Evolutionary conservation across 1,140 invertebrate genomes (phyloP).

Genomic region (Temnothorax nylanderi): DNA sequence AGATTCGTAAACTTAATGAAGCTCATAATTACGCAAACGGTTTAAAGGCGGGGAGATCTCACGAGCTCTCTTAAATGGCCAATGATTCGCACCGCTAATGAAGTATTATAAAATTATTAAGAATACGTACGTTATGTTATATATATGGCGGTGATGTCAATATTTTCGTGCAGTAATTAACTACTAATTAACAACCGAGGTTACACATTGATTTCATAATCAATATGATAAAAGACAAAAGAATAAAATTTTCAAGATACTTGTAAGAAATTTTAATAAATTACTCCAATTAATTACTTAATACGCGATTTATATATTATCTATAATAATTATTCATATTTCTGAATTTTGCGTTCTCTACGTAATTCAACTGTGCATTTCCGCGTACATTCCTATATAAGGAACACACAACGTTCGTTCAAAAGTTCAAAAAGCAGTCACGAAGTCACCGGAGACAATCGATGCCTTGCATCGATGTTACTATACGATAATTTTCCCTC

Average conservation of each 20-base stretch:
- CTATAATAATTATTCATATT: neutral
- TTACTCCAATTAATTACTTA: neutral
- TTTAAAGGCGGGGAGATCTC: neutral
- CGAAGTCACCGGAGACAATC: no score
- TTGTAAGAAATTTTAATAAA: constrained; percentile 1
- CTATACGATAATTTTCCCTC: no score
- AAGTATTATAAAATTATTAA: constrained; percentile 26
- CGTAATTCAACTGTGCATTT: neutral
- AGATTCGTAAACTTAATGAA: constrained; percentile 36
- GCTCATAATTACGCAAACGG: constrained; percentile 16
- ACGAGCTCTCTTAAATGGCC: neutral
- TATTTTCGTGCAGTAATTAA: neutral
- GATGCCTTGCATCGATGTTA: no score
- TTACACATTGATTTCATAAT: neutral
- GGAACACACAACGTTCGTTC: neutral
- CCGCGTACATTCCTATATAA: neutral
- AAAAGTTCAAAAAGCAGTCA: no score
- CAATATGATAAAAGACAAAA: neutral
- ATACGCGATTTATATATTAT: neutral
- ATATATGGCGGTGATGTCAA: no score
- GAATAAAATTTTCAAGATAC: neutral
- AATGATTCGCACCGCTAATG: neutral
- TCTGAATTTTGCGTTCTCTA: neutral
- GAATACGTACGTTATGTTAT: neutral
- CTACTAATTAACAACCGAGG: neutral